Evolutionary conservation across 1,140 invertebrate species (phyloP).

Genomic region (Orius insidiosus): DNA sequence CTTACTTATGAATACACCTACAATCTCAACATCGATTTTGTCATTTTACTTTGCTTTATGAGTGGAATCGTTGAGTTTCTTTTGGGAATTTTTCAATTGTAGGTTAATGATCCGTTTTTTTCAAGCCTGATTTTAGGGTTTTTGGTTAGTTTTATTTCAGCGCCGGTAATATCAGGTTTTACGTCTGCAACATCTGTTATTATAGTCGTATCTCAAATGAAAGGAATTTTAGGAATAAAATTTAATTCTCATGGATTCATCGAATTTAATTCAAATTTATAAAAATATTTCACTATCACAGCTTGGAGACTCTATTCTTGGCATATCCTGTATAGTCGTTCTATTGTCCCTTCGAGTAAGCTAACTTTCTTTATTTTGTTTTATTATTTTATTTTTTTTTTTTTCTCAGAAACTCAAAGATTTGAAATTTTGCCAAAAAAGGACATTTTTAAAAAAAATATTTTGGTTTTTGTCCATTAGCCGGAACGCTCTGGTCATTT

Average conservation of each 20-base stretch:
- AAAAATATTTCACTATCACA: slow-evolving; percentile 35
- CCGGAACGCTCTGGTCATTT: slow-evolving; percentile 59
- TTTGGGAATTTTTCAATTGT: slow-evolving; percentile 62
- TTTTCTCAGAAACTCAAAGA: slow-evolving; percentile 46
- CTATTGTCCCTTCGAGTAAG: slow-evolving; percentile 44
- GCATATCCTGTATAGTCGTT: slow-evolving; percentile 41
- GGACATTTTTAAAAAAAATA: slow-evolving; percentile 28
- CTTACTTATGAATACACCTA: slow-evolving; percentile 57
- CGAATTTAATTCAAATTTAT: slow-evolving; percentile 36
- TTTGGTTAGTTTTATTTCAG: slow-evolving; percentile 81
- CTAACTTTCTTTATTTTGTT: too few species aligned
- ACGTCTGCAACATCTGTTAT: slow-evolving; percentile 84
- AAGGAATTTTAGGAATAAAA: slow-evolving; percentile 57
- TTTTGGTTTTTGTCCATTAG: slow-evolving; percentile 58
- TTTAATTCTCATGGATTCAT: slow-evolving; percentile 40
- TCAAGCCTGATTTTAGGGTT: slow-evolving; percentile 71
- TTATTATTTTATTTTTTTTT: slow-evolving; percentile 11
- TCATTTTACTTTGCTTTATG: slow-evolving; percentile 60
- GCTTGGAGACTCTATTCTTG: slow-evolving; percentile 41
- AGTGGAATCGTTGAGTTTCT: slow-evolving; percentile 54
- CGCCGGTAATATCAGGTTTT: slow-evolving; percentile 81
- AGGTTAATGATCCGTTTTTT: slow-evolving; percentile 16
- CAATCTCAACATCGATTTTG: slow-evolving; percentile 50
- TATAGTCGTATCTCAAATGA: slow-evolving; percentile 76
- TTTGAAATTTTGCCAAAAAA: slow-evolving; percentile 25